Evolutionary conservation across 2,113 vertebrate genomes (phyloP).

Genomic region (Nestor notabilis): DNA sequence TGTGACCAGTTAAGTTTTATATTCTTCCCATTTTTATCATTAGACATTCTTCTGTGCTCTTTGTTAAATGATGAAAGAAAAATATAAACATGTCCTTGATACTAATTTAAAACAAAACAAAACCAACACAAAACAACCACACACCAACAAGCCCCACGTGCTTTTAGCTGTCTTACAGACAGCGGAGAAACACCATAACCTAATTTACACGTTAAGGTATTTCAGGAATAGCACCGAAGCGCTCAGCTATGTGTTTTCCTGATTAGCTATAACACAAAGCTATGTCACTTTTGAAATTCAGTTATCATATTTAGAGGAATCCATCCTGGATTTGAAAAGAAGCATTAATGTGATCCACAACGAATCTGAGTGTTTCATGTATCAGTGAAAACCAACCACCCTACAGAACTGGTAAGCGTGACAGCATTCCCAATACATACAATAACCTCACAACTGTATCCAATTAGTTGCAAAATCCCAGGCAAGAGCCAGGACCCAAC

Average conservation of each 20-base stretch:
- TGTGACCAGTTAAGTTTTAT: neutral
- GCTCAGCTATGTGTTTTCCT: neutral
- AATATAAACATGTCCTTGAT: neutral
- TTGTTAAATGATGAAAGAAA: neutral
- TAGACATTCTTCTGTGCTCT: neutral
- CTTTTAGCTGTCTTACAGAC: neutral
- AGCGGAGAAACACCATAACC: neutral
- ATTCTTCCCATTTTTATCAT: neutral
- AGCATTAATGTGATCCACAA: neutral
- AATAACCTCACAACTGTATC: neutral
- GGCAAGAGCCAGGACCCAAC: neutral
- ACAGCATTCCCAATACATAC: neutral
- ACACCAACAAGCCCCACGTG: neutral
- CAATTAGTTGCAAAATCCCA: neutral
- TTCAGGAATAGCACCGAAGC: neutral
- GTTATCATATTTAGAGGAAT: neutral
- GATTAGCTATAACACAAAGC: neutral
- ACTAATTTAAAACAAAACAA: neutral
- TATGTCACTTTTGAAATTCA: neutral
- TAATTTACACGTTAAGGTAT: neutral
- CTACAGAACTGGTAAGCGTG: neutral
- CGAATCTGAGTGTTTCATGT: rapidly evolving
- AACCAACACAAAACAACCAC: neutral
- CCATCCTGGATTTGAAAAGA: neutral
- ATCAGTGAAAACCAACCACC: neutral